phyloP scores from a whole-genome alignment of 92 coral and sea anemone species.

The Palythoa heliodiscus region DNA sequence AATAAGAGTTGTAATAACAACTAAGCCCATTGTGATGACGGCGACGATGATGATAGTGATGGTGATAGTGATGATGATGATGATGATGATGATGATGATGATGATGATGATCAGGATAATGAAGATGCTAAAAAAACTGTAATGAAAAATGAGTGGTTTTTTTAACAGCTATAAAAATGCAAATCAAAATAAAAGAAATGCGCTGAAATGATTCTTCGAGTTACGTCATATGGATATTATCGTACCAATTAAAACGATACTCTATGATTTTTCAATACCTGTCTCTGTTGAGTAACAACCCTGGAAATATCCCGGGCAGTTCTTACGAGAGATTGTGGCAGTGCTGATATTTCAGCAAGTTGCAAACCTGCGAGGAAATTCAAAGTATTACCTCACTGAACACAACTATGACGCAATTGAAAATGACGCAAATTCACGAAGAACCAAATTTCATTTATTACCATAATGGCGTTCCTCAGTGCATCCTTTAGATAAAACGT shows the following conservation, averaged over 20 bases:
- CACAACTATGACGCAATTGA: not conserved
- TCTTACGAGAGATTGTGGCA: conserved; percentile 75
- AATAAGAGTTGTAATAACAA: not conserved
- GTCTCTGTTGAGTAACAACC: conserved; percentile 62
- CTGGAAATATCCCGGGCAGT: conserved; percentile 81
- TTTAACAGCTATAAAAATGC: not conserved
- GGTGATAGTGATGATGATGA: not conserved
- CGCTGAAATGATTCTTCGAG: not conserved
- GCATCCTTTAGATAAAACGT: conserved; percentile 84
- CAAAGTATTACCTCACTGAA: not conserved
- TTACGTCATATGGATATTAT: not conserved
- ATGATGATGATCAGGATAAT: no score
- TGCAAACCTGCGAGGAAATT: conserved; percentile 65
- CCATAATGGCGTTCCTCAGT: conserved; percentile 95
- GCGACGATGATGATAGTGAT: not conserved
- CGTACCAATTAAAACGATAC: not conserved
- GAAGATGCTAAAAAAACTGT: no score
- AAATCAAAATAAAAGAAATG: not conserved
- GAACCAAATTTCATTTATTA: not conserved
- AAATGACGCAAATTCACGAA: not conserved
- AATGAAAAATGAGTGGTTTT: no score
- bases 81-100: not conserved
- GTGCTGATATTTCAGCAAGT: conserved; percentile 91
- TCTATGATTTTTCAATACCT: conserved; percentile 48
- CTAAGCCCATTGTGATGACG: not conserved